A percentile compares a stretch with the other conserved stretches of the same genome.
These are phyloP conservation scores for Diploscapter pachys DNA, from an alignment of 1,140 invertebrate genomes.

Conservation along the genomic window DNA sequence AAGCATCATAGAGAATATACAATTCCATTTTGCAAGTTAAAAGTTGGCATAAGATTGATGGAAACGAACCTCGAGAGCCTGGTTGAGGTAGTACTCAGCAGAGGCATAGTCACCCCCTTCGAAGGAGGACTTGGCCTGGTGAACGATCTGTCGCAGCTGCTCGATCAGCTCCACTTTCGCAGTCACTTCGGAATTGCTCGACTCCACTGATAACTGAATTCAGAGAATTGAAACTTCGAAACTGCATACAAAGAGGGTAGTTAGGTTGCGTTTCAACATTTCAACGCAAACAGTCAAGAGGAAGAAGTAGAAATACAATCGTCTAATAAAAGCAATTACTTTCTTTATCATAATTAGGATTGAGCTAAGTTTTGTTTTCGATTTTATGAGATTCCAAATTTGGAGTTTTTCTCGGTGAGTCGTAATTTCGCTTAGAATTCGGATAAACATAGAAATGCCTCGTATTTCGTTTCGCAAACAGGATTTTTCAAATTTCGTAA, in stretches of 20 bases:
- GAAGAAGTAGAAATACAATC: background rate
- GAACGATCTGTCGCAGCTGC: constrained; percentile 16
- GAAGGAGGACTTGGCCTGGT: constrained; percentile 66
- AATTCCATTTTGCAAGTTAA: background rate
- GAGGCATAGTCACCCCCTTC: constrained; percentile 69
- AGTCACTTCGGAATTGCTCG: constrained; percentile 10
- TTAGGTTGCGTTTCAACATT: background rate
- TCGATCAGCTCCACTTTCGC: constrained; percentile 24
- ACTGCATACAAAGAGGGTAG: too few relatives aligned
- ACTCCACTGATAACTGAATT: constrained; percentile 18
- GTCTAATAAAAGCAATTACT: background rate
- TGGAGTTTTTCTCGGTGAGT: too few relatives aligned
- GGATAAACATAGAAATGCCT: too few relatives aligned
- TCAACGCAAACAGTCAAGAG: background rate
- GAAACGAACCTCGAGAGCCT: constrained; percentile 71
- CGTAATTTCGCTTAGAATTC: too few relatives aligned
- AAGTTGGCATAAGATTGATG: background rate
- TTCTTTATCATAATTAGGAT: too few relatives aligned
- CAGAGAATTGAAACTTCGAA: background rate
- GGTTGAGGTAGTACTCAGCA: constrained; percentile 71
- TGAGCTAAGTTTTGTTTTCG: too few relatives aligned
- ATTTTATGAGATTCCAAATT: too few relatives aligned
- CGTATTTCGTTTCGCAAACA: too few relatives aligned
- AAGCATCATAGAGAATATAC: constrained; percentile 14
- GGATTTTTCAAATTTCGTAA: background rate